Percentiles rank a stretch among this genome's conserved stretches.
Evolutionary conservation across 2,113 vertebrate genomes (phyloP).

Genomic region (Tragelaphus strepsiceros): DNA sequence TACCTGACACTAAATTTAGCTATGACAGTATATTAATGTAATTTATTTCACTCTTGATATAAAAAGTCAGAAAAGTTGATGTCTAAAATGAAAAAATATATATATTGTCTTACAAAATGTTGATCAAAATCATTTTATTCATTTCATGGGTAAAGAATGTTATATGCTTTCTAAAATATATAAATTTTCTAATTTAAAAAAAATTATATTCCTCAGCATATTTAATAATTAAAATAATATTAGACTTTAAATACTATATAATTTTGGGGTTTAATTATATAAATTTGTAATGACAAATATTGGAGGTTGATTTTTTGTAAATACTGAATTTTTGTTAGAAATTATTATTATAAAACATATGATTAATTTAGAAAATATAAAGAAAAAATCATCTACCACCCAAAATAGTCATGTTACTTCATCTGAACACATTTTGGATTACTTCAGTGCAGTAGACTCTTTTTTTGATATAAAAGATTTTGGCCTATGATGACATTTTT

Average conservation of each 20-base stretch:
- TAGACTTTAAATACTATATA: neutral
- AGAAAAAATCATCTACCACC: neutral
- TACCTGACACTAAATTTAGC: constrained; percentile 52
- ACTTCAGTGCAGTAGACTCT: neutral
- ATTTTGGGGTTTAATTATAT: neutral
- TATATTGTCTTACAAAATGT: neutral
- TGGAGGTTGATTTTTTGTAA: neutral
- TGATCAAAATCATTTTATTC: neutral
- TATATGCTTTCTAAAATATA: neutral
- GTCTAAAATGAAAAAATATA: neutral
- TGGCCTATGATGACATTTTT: neutral
- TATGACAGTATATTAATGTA: constrained; percentile 34
- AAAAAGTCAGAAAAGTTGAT: constrained; percentile 13
- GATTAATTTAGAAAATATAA: neutral
- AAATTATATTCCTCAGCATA: neutral
- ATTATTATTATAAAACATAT: neutral
- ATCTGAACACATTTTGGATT: neutral
- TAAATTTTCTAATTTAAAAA: neutral
- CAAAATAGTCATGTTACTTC: neutral
- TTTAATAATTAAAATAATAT: neutral
- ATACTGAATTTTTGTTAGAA: neutral
- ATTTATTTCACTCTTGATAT: constrained; percentile 49
- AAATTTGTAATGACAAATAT: neutral
- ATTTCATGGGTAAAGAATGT: neutral
- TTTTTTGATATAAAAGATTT: neutral